Conservation (phyloP, 2,888 invertebrate species). For the Aleiodes alternator region DNA sequence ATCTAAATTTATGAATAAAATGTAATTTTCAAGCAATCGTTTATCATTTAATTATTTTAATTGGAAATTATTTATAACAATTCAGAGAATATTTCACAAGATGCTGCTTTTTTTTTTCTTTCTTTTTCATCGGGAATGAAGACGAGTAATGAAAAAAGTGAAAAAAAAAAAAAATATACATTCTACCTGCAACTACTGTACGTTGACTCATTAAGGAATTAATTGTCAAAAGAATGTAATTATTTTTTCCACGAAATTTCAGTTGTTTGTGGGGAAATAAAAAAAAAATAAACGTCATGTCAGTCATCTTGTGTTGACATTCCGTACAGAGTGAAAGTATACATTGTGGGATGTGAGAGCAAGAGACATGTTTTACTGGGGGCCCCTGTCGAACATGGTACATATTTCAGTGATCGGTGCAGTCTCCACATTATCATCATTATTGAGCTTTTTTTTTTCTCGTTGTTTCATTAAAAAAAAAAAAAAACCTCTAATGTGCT, state of each 20-base stretch:
- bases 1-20: not conserved
- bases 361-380: slow-evolving; percentile 22
- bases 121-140: no score
- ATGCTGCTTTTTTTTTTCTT: no score
- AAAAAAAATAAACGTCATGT: slow-evolving; percentile 27
- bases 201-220: no score
- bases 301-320: slow-evolving; percentile 22
- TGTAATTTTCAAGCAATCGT: not conserved
- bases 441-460: slow-evolving; percentile 9
- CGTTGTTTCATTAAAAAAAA: not conserved
- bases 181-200: no score
- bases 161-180: no score
- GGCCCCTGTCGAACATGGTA: slow-evolving; percentile 24
- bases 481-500: not conserved
- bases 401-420: slow-evolving; percentile 30
- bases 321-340: slow-evolving; percentile 27
- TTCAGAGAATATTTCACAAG: no score
- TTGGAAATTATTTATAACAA: no score
- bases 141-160: no score
- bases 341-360: not conserved
- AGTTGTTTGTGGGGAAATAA: slow-evolving; percentile 12
- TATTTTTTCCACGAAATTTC: slow-evolving; percentile 19
- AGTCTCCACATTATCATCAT: slow-evolving; percentile 24
- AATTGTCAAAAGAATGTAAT: slow-evolving; percentile 11
- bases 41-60: not conserved